Base-by-base conservation (phyloP, 2,888 invertebrate species). In the Ectemnius continuus region DNA sequence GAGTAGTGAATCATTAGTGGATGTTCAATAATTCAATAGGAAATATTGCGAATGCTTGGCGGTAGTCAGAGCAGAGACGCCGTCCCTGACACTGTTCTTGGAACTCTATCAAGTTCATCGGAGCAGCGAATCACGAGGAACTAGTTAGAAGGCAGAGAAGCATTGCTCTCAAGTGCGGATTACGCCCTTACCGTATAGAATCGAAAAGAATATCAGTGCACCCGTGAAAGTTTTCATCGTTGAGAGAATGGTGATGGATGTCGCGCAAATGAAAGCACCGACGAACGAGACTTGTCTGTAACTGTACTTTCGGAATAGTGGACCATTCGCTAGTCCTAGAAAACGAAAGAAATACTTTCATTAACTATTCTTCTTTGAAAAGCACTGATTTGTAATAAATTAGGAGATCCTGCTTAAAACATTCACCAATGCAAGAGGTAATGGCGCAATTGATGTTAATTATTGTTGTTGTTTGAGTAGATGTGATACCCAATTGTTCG, bases 371-470 rank as follows among this genome's bases (percentile, higher is more conserved):
- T 23, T 23, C 3, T 23, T 23, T 23, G 3, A 23, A 23, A 23
- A 3, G 3, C 3, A 0, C 23, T 36, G 36, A 36, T 6, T 36
- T 0, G 23, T 23, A 23, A 23, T 36, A 5, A 11, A 36, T 11
- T 36, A 36, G 2, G 2, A 23, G 2, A 23, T 23, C 3, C 23
- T 36, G 36, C 5, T 36, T 36, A 11, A 36, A 4, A 11, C 36
- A 36, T 11, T 36, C 36, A 36, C 36, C 36, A 36, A 36, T 36
- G 36, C 36, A 36, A 36, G 36, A 36, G 36, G 36, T 36, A 36
- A 36, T 36, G 11, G 95, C 94, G 80, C 94, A 93, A 87, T 95
- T 95, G n/a, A 94, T 89, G 80, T 93, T 94, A 67, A 95, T 93
- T 59, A 95, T 93, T 23, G 94, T 90, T 2, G 94, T 92, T 5